phyloP scores from a whole-genome alignment of 30 jellyfish, hydroid and myxozoan genomes.

The Pelagia noctiluca region DNA sequence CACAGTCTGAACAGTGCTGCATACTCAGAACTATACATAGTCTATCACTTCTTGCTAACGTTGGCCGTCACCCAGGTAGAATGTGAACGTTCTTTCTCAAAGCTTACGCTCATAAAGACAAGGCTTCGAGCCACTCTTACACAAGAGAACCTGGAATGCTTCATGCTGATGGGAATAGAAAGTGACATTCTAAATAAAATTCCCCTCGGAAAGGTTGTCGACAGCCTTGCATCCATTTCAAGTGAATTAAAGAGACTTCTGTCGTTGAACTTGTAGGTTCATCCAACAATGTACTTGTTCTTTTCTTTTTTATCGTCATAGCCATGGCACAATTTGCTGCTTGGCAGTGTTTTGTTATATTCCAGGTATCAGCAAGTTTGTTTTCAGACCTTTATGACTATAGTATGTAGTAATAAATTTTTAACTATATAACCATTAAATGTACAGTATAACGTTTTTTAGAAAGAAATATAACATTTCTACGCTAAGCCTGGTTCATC shows the following conservation, averaged over 20 bases:
- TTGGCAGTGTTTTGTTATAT: too few relatives aligned
- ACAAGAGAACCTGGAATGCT: conserved; percentile 49
- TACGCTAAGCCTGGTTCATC: too few relatives aligned
- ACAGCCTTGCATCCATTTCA: conserved; percentile 12
- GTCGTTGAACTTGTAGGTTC: background rate
- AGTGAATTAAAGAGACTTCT: conserved; percentile 30
- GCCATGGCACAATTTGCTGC: too few relatives aligned
- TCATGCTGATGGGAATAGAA: conserved; percentile 46
- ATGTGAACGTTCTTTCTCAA: conserved; percentile 55
- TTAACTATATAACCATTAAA: too few relatives aligned
- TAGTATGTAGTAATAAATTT: too few relatives aligned
- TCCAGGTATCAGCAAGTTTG: too few relatives aligned
- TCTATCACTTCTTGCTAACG: conserved; percentile 43
- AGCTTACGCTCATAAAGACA: conserved; percentile 23
- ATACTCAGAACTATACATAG: conserved; percentile 37
- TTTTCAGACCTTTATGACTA: too few relatives aligned
- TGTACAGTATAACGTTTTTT: too few relatives aligned
- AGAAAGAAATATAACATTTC: too few relatives aligned
- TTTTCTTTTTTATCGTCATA: too few relatives aligned
- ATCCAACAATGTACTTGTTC: too few relatives aligned
- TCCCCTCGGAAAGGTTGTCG: conserved; percentile 12
- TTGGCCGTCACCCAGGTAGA: conserved; percentile 65
- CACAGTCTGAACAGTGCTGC: conserved; percentile 48
- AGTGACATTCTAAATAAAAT: conserved; percentile 33
- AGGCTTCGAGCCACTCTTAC: conserved; percentile 49